Evolutionary conservation across 2,113 vertebrate species (phyloP).

Genomic region (Leptobrachium ailaonicum): DNA sequence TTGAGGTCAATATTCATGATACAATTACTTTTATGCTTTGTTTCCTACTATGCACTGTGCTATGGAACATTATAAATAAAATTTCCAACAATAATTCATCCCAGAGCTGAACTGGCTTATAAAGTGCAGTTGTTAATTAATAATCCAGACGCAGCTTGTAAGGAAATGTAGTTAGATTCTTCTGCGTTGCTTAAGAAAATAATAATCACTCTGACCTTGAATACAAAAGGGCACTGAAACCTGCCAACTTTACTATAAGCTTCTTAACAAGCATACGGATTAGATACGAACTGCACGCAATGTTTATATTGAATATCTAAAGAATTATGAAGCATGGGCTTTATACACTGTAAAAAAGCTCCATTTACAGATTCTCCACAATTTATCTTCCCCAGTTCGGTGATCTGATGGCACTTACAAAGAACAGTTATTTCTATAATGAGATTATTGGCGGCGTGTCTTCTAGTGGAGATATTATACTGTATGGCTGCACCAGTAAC

Average conservation of each 20-base stretch:
- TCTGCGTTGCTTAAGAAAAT: slow-evolving; percentile 53
- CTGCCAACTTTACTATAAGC: slow-evolving; percentile 72
- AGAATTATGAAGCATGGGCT: slow-evolving; percentile 66
- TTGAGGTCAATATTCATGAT: too few species aligned
- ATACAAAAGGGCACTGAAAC: slow-evolving; percentile 73
- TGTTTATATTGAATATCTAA: slow-evolving; percentile 65
- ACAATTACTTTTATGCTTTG: too few species aligned
- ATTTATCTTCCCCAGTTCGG: slow-evolving; percentile 58
- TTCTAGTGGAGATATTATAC: slow-evolving; percentile 46
- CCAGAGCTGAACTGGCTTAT: slow-evolving; percentile 65
- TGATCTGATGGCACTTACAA: slow-evolving; percentile 49
- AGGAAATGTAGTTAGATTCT: slow-evolving; percentile 63
- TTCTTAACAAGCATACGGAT: slow-evolving; percentile 71
- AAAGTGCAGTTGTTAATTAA: slow-evolving; percentile 72
- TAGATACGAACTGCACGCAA: slow-evolving; percentile 62
- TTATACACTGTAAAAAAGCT: slow-evolving; percentile 58
- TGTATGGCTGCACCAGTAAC: not conserved
- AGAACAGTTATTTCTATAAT: slow-evolving; percentile 43
- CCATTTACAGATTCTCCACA: slow-evolving; percentile 49
- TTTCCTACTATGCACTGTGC: too few species aligned
- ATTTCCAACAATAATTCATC: slow-evolving; percentile 63
- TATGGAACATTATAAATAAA: too few species aligned
- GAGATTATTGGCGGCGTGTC: slow-evolving; percentile 47
- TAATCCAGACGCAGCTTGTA: slow-evolving; percentile 64
- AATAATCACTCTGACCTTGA: slow-evolving; percentile 80